These are phyloP conservation scores for Pterostichus niger DNA, from an alignment of 2,888 invertebrate genomes.

Conservation along the genomic window DNA sequence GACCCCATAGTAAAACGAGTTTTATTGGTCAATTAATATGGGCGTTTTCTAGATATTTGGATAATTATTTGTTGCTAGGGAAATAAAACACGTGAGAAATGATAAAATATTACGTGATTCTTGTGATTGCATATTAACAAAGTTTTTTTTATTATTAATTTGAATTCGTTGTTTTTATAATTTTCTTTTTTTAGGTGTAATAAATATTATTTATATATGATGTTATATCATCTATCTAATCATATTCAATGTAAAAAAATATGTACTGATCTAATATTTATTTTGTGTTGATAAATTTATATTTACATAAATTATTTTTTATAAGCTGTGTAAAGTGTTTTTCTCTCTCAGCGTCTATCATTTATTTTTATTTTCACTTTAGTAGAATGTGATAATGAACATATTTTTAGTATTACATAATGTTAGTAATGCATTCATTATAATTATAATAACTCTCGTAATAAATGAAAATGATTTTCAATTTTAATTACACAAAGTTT, in stretches of 20 bases:
- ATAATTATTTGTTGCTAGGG: constrained; percentile 25
- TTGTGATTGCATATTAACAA: background rate
- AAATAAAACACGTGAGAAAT: background rate
- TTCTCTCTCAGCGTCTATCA: background rate
- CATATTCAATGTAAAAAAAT: background rate
- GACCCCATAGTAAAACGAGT: background rate
- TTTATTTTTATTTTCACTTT: constrained; percentile 1
- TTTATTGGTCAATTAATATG: background rate
- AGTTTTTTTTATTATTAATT: background rate
- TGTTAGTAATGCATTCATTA: no score
- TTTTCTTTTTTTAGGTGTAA: background rate
- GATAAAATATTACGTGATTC: background rate
- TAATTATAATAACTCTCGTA: no score
- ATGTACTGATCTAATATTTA: background rate
- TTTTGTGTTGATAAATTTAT: background rate
- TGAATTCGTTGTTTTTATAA: background rate
- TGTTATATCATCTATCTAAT: constrained; percentile 4
- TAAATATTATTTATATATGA: background rate
- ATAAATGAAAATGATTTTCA: no score
- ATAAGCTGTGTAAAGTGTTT: background rate
- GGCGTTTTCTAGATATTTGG: constrained; percentile 16
- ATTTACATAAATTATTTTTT: background rate
- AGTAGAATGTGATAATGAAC: background rate
- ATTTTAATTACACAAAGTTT: no score
- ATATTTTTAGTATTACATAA: background rate